phyloP scores from a whole-genome alignment of 2,888 invertebrate genomes.

The Pandemis cinnamomeana region DNA sequence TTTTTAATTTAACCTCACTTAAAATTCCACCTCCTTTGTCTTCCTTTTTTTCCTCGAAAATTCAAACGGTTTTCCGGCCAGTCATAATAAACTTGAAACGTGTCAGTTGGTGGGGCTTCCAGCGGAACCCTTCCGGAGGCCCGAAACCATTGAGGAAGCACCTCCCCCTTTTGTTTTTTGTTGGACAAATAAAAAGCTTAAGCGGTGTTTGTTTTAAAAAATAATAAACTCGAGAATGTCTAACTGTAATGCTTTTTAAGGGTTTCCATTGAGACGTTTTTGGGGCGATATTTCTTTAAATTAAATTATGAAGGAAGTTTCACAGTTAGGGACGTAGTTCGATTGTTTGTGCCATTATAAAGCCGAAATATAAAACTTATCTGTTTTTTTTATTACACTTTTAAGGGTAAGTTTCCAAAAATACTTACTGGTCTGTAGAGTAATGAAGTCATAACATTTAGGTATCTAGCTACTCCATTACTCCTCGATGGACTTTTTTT shows the following conservation, averaged over 20 bases:
- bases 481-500: no score
- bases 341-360: no score
- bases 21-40: not conserved
- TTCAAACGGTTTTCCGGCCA: not conserved
- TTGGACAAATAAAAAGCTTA: constrained; percentile 66
- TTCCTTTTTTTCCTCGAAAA: not conserved
- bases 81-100: constrained; percentile 25
- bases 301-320: no score
- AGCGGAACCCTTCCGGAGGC: constrained; percentile 57
- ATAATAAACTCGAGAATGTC: constrained; percentile 27
- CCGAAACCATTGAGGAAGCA: constrained; percentile 79
- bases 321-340: no score
- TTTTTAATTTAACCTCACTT: no score
- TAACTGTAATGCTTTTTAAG: constrained; percentile 23
- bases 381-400: no score
- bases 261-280: not conserved
- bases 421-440: no score
- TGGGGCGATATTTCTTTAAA: not conserved
- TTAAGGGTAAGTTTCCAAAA: no score
- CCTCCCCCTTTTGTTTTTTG: constrained; percentile 64
- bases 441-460: no score
- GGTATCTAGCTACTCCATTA: no score
- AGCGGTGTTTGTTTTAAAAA: constrained; percentile 49
- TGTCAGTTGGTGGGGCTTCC: constrained; percentile 67
- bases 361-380: no score